A percentile compares a stretch with the other conserved stretches of the same genome.
phyloP scores from a whole-genome alignment of 2,888 invertebrate species.

The Troides helena region DNA sequence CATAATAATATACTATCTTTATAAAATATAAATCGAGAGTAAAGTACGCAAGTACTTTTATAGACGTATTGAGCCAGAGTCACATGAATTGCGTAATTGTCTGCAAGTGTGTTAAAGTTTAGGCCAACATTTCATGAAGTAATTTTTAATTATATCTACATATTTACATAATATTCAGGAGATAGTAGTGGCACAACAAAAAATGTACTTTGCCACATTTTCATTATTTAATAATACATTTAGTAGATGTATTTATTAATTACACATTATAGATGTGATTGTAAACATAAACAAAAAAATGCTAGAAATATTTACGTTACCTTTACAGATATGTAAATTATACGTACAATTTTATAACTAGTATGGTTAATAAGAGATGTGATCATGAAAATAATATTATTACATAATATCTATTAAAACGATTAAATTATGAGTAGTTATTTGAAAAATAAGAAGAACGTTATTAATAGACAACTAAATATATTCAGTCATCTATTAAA shows the following conservation, averaged over 20 bases:
- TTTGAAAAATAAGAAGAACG: neutral
- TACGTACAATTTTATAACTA: slow-evolving; percentile 1
- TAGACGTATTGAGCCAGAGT: slow-evolving; percentile 37
- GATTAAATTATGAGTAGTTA: neutral
- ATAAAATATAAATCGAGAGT: slow-evolving; percentile 56
- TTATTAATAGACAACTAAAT: neutral
- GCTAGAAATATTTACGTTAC: slow-evolving; percentile 5
- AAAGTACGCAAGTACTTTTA: slow-evolving; percentile 34
- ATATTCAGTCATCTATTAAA: neutral
- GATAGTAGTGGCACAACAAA: neutral
- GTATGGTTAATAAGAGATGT: neutral
- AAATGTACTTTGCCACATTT: slow-evolving; percentile 2
- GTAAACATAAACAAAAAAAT: neutral
- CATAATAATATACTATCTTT: slow-evolving; percentile 54
- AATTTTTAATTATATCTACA: slow-evolving; percentile 28
- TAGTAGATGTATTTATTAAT: slow-evolving; percentile 29
- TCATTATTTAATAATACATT: slow-evolving; percentile 66
- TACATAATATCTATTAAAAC: neutral
- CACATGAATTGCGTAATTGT: slow-evolving; percentile 32
- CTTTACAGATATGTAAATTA: slow-evolving; percentile 25
- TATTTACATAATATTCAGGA: slow-evolving; percentile 26
- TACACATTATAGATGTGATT: neutral
- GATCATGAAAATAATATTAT: neutral
- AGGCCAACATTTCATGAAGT: neutral
- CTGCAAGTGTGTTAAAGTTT: slow-evolving; percentile 30